Base-by-base conservation (phyloP, 2,888 invertebrate genomes). In the Drepanosiphum platanoidis region DNA sequence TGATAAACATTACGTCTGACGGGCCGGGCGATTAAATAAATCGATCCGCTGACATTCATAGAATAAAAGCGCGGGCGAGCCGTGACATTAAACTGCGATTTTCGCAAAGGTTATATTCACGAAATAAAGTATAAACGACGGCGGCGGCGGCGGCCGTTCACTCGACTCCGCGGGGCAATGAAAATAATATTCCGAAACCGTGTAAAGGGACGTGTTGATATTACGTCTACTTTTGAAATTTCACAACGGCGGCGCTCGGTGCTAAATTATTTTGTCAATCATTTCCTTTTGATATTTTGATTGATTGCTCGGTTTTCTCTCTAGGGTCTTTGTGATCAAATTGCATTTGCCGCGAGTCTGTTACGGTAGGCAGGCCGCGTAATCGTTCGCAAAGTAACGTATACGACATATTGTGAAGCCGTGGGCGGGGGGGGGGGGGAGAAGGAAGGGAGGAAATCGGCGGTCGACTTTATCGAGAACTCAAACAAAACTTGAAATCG, bases 41-140 rank as follows among this genome's bases (percentile, higher is more conserved):
- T 78, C 64, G 64, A 78, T 78, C 30, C 61, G 22, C 34, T 78
- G 78, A 64, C 78, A 64, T 78, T 78, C 22, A 78, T 64, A 77
- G 5, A 64, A 34, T 72, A 58, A 15, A 61, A 18, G 22, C 52
- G 39, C 3, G 27, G 36, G n/a, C 11, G 30, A 77, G 77, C 30
- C 39, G 39, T 78, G 78, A 64, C 64, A 78, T 78, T 39, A 78
- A 78, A 78, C 39, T 39, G n/a, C 22, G 9, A 61, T 36, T 61
- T 66, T 36, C 61, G 11, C 36, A 77, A 77, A 77, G 61, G 77
- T 77, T 61, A 27, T 77, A 27, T 77, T 77, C 52, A 7, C 11
- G 34, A 52, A 52, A n/a, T 74, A 75, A 52, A 58, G n/a, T 58
- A 58, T 36, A 36, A 36, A n/a, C n/a, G n/a, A n/a, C n/a, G n/a